Evolutionary conservation across 2,113 vertebrate genomes (phyloP).

Genomic region (Panthera tigris): DNA sequence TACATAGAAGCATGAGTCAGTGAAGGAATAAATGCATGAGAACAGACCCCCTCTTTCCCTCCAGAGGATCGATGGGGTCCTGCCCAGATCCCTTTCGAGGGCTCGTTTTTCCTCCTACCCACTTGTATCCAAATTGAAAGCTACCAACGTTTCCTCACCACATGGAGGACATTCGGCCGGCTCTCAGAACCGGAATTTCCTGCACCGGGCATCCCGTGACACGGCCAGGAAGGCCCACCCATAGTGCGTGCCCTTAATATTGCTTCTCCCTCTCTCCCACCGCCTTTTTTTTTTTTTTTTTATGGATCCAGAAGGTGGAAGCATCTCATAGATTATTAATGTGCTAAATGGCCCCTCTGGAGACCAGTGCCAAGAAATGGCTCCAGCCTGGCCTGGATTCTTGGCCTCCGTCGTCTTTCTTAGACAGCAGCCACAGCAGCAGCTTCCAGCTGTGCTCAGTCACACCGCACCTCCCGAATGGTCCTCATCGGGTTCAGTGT

Average conservation of each 20-base stretch:
- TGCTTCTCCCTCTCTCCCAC: neutral
- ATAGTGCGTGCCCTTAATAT: neutral
- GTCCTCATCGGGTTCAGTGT: neutral
- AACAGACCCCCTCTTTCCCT: neutral
- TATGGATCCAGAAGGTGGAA: constrained; percentile 59
- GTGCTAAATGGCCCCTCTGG: constrained; percentile 65
- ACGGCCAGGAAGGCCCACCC: neutral
- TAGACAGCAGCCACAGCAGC: constrained; percentile 32
- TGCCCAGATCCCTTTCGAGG: neutral
- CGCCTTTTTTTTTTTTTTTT: neutral
- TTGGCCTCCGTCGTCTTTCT: constrained; percentile 55
- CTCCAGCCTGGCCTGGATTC: neutral
- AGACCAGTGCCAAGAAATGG: constrained; percentile 51
- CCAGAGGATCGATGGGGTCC: neutral
- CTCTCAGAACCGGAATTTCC: neutral
- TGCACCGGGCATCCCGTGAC: neutral
- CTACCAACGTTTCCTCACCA: neutral
- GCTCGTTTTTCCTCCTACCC: neutral
- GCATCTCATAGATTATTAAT: constrained; percentile 75
- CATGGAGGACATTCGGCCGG: fast-evolving
- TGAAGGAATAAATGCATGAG: neutral
- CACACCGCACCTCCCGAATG: neutral
- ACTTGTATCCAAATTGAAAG: neutral
- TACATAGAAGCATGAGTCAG: neutral
- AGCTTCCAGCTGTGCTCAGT: neutral